Percentiles rank a stretch among this genome's conserved stretches.
phyloP scores from a whole-genome alignment of 2,113 vertebrate genomes.

The Erpornis zantholeuca region DNA sequence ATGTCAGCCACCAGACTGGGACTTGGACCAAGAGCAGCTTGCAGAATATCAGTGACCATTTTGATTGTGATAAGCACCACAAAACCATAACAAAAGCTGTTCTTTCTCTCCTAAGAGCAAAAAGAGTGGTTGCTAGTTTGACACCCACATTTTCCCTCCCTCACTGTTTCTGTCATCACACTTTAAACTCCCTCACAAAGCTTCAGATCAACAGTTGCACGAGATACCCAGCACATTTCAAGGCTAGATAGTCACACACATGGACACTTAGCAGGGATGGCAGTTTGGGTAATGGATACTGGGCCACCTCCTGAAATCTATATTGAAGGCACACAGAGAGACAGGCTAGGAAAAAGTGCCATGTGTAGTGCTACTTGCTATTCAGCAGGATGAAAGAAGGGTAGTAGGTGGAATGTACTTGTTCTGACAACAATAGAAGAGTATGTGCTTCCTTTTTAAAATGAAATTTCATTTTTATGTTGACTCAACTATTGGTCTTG shows the following conservation, averaged over 20 bases:
- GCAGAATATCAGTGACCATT: neutral
- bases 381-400: neutral
- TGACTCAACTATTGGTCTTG: neutral
- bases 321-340: neutral
- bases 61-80: neutral
- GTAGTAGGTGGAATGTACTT: neutral
- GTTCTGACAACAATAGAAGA: neutral
- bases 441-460: neutral
- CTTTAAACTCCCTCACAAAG: neutral
- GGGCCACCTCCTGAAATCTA: neutral
- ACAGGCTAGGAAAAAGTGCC: neutral
- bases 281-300: neutral
- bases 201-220: neutral
- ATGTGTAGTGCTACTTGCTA: neutral
- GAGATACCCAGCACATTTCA: neutral
- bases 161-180: slow-evolving; percentile 6
- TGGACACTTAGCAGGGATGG: neutral
- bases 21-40: neutral
- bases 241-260: neutral
- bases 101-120: neutral
- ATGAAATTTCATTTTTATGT: neutral
- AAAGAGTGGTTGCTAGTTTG: neutral
- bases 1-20: neutral
- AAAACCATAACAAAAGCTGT: neutral
- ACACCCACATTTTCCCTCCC: neutral